Base-by-base conservation (phyloP, 2,888 invertebrate genomes). In the Scaptomyza polygonia region DNA sequence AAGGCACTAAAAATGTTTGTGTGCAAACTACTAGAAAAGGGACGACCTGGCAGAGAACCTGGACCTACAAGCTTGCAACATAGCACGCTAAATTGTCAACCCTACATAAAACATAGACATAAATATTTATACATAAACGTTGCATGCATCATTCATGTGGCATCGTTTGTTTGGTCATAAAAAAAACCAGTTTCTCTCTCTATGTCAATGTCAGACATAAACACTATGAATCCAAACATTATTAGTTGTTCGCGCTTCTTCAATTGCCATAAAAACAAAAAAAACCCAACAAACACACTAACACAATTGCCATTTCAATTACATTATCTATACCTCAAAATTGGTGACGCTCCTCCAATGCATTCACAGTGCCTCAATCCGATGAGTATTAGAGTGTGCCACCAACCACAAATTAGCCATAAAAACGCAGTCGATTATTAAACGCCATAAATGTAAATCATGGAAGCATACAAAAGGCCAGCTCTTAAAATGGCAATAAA, bases 361-460 rank as follows among this genome's bases (percentile, higher is more conserved):
- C 66, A 77, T 80, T 83, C 80, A 80, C 69, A 63, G 74, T 74
- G 40, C 27, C 12, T 30, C 34, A 51, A 7, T 5, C 5, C 6
- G 12, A 34, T n/a, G 5, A n/a, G 7, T 7, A n/a, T 6, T 7
- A 2, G 14, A 12, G 36, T 25, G 5, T 3, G 25, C 25, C 55
- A 14, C 0, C 40, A 56, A 25, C 58, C 61, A 51, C 61, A 63
- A 77, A 77, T 81, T 79, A 75, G 72, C 65, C 86, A 82, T 85
- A 75, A 81, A 81, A 87, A 87, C 58, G 64, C 68, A 64, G 45
- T 65, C 85, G 85, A 85, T 85, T 80, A 86, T 87, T 82, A 75
- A 87, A 87, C 25, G 56, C 77, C 68, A 79, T 83, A 83, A 86
- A 83, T 79, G 77, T 82, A 72, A 86, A 86, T 85, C 66, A 72